phyloP scores from a whole-genome alignment of 2,888 invertebrate species.

The Margaritifera margaritifera region DNA sequence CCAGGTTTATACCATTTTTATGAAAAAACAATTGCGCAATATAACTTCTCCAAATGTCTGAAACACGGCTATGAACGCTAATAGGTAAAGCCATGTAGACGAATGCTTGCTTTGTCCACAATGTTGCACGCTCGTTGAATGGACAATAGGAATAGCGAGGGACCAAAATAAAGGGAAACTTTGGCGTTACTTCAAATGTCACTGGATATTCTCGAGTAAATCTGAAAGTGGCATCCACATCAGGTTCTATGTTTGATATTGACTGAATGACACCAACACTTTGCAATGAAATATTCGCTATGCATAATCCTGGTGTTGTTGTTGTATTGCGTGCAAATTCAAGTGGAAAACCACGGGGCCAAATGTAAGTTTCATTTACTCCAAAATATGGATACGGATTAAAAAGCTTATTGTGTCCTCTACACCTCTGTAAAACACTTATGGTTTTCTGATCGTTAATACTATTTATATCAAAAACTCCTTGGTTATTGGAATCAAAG shows the following conservation, averaged over 20 bases:
- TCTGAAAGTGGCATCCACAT: constrained; percentile 14
- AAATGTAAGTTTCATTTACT: neutral
- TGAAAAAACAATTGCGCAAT: constrained; percentile 11
- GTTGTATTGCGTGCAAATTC: neutral
- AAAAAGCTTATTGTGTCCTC: neutral
- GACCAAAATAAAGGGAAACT: neutral
- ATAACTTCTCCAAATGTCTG: constrained; percentile 7
- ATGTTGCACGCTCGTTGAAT: constrained; percentile 9
- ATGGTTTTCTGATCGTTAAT: neutral
- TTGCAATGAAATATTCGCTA: neutral
- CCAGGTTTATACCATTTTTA: constrained; percentile 1
- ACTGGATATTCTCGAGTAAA: constrained; percentile 5
- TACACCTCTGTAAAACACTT: neutral
- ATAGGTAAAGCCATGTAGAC: constrained; percentile 4
- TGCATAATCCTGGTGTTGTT: neutral
- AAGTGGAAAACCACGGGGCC: constrained; percentile 8
- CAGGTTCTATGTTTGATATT: constrained; percentile 7
- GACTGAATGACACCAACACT: constrained; percentile 4
- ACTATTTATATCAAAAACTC: neutral
- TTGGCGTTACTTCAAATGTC: neutral
- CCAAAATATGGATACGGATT: constrained; percentile 13
- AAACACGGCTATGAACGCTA: constrained; percentile 2
- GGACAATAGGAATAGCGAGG: constrained; percentile 1
- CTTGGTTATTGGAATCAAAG: constrained; percentile 12
- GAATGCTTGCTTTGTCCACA: constrained; percentile 5